A percentile compares a stretch with the other conserved stretches of the same genome.
Evolutionary conservation across 2,888 invertebrate genomes (phyloP).

Genomic region (Hirtodrosophila cameraria): DNA sequence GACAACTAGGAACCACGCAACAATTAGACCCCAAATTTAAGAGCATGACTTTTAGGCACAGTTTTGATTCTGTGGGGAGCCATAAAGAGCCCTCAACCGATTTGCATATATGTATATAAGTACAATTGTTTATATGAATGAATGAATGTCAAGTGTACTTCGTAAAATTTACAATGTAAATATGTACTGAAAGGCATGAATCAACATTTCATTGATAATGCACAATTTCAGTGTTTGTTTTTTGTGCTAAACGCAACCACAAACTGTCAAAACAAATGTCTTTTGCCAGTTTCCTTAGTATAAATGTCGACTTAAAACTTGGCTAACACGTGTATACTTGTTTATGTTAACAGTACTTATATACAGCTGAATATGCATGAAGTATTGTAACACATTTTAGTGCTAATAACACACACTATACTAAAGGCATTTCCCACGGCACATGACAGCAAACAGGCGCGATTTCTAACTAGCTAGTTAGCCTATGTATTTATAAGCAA

Average conservation of each 20-base stretch:
- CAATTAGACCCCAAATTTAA: slow-evolving; percentile 24
- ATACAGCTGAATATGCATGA: too few species aligned
- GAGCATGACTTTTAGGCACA: slow-evolving; percentile 1
- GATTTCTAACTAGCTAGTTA: slow-evolving; percentile 46
- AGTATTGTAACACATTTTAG: slow-evolving; percentile 16
- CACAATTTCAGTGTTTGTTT: not conserved
- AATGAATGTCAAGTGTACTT: too few species aligned
- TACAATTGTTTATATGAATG: not conserved
- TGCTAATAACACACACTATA: slow-evolving; percentile 31
- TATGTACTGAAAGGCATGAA: not conserved
- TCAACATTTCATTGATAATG: slow-evolving; percentile 16
- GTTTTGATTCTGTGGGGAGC: not conserved
- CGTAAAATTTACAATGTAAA: not conserved
- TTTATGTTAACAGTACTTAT: too few species aligned
- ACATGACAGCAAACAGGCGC: slow-evolving; percentile 36
- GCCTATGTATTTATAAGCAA: slow-evolving; percentile 3
- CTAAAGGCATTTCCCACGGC: slow-evolving; percentile 54
- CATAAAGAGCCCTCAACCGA: slow-evolving; percentile 5
- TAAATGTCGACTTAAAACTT: slow-evolving; percentile 4
- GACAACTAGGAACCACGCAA: slow-evolving; percentile 33
- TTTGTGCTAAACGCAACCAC: not conserved
- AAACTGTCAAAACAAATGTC: slow-evolving; percentile 16
- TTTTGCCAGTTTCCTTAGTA: not conserved
- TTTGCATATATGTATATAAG: not conserved
- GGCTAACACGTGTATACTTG: not conserved